phyloP scores from a whole-genome alignment of 2,888 invertebrate genomes.

The Empis livida region DNA sequence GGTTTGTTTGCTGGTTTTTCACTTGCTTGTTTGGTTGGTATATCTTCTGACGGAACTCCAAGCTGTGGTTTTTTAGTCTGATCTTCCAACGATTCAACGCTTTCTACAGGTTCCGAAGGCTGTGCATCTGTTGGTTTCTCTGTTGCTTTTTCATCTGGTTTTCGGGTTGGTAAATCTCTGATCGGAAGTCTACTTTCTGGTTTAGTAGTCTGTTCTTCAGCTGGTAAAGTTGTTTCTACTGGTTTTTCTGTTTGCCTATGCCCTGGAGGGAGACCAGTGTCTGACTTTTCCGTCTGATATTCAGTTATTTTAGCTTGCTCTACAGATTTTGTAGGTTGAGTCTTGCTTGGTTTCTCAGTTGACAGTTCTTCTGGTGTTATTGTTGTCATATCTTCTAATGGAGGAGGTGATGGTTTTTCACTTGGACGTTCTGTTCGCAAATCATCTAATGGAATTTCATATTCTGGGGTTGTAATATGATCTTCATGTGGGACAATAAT shows the following conservation, averaged over 20 bases:
- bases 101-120: no score
- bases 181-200: background rate
- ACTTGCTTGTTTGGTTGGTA: background rate
- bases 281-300: background rate
- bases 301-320: background rate
- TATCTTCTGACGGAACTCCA: background rate
- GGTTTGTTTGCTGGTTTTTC: constrained; percentile 1
- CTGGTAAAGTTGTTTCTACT: constrained; percentile 8
- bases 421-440: no score
- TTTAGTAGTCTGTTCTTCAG: constrained; percentile 8
- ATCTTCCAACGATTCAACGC: constrained; percentile 3
- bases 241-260: constrained; percentile 3
- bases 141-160: constrained; percentile 6
- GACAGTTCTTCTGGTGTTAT: no score
- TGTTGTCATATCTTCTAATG: no score
- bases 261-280: background rate
- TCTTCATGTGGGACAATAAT: constrained; percentile 7
- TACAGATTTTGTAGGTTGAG: background rate
- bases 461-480: constrained; percentile 5
- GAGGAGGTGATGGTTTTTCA: no score
- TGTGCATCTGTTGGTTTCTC: background rate
- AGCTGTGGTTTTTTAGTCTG: background rate
- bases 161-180: constrained; percentile 1
- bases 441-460: constrained; percentile 2
- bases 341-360: background rate